phyloP scores from a whole-genome alignment of 2,888 invertebrate species.

The Seira ritae region DNA sequence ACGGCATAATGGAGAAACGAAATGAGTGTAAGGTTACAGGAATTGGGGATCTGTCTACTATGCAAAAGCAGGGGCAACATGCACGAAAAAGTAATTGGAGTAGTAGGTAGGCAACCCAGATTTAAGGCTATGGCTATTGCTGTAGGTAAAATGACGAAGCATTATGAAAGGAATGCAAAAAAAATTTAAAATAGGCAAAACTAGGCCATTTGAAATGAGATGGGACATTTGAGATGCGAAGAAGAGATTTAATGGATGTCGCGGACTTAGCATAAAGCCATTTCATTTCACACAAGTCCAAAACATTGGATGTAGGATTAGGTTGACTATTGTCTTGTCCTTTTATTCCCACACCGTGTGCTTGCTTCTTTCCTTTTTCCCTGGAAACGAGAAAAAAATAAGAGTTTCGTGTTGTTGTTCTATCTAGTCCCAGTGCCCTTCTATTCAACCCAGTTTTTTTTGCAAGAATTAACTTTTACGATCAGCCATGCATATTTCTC shows the following conservation, averaged over 20 bases:
- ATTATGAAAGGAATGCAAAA: background rate
- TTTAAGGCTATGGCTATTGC: background rate
- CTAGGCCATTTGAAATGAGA: constrained; percentile 32
- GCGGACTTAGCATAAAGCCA: background rate
- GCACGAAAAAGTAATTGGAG: background rate
- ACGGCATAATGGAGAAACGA: background rate
- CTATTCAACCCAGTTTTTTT: no score
- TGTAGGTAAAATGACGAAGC: background rate
- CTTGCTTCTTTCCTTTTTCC: background rate
- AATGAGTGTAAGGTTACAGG: background rate
- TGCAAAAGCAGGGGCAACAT: background rate
- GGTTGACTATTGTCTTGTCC: background rate
- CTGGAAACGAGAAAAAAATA: background rate
- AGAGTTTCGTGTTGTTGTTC: background rate
- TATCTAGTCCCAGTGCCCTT: no score
- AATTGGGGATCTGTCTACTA: background rate
- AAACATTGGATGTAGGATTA: no score
- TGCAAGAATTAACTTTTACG: no score
- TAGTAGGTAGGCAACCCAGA: background rate
- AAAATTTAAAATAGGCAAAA: constrained; percentile 22
- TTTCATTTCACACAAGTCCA: no score
- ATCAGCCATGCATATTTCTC: no score
- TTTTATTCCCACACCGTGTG: constrained; percentile 16
- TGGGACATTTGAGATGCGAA: background rate
- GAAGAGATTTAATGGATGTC: constrained; percentile 31